phyloP scores from a whole-genome alignment of 2,797 vertebrate genomes.

The Dermochelys coriacea region DNA sequence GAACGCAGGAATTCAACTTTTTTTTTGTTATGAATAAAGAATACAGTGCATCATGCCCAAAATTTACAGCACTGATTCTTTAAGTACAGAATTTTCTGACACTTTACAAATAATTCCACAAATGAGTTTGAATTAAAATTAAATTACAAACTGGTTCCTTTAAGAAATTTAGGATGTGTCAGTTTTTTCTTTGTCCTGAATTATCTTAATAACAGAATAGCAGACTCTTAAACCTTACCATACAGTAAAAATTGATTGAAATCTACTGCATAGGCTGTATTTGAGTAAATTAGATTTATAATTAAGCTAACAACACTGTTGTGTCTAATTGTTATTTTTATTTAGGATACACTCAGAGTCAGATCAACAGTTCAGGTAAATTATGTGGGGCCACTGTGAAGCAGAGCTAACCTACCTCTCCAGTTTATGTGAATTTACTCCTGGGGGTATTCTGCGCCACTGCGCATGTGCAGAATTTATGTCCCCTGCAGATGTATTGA shows the following conservation, averaged over 20 bases:
- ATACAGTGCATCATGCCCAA: constrained; percentile 3
- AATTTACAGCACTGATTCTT: neutral
- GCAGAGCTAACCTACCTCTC: neutral
- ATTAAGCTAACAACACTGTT: neutral
- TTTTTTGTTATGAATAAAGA: neutral
- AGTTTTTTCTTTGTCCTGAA: neutral
- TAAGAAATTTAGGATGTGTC: constrained; percentile 1
- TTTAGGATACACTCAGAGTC: neutral
- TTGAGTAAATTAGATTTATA: neutral
- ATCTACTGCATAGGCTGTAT: neutral
- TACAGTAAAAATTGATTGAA: neutral
- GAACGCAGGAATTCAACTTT: neutral
- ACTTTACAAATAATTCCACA: neutral
- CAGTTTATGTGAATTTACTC: neutral
- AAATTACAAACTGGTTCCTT: constrained; percentile 13
- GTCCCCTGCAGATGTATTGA: too few species aligned
- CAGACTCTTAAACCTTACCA: neutral
- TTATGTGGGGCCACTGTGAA: neutral
- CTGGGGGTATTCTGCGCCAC: too few species aligned
- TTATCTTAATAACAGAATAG: neutral
- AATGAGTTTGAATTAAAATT: constrained; percentile 30
- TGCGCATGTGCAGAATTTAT: too few species aligned
- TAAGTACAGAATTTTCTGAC: neutral
- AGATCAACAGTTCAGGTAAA: neutral
- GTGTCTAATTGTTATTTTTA: neutral